phyloP scores from a whole-genome alignment of 2,888 invertebrate genomes.

The Furcula furcula region DNA sequence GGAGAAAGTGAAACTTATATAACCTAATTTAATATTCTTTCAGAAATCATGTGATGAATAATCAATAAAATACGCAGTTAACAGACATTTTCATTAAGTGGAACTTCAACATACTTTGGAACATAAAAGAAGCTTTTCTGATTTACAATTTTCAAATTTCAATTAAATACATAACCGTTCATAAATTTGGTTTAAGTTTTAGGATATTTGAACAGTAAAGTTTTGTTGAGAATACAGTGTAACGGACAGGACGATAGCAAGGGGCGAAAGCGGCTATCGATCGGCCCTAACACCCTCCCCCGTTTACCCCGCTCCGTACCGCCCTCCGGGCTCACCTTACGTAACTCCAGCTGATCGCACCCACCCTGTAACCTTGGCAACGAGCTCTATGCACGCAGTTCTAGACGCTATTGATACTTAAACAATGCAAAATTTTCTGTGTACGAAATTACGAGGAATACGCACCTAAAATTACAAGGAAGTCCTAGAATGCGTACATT shows the following conservation, averaged over 20 bases:
- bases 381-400: conserved; percentile 62
- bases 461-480: no score
- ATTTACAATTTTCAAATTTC: conserved; percentile 15
- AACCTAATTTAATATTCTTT: conserved; percentile 24
- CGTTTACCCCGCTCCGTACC: conserved; percentile 35
- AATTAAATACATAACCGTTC: conserved; percentile 22
- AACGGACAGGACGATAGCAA: conserved; percentile 59
- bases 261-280: conserved; percentile 73
- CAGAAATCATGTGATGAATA: conserved; percentile 16
- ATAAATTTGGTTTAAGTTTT: conserved; percentile 17
- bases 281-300: conserved; percentile 67
- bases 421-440: conserved; percentile 15
- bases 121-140: conserved; percentile 11
- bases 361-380: conserved; percentile 78
- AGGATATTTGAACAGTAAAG: conserved; percentile 30
- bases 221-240: conserved; percentile 50
- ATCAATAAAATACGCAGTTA: conserved; percentile 14
- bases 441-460: no score
- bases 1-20: conserved; percentile 12
- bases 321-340: conserved; percentile 63
- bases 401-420: conserved; percentile 27
- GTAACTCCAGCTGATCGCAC: conserved; percentile 79
- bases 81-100: conserved; percentile 7
- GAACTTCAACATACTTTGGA: conserved; percentile 12
- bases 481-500: no score